Evolutionary conservation across 2,797 vertebrate species (phyloP).

Genomic region (Thalassophryne amazonica): DNA sequence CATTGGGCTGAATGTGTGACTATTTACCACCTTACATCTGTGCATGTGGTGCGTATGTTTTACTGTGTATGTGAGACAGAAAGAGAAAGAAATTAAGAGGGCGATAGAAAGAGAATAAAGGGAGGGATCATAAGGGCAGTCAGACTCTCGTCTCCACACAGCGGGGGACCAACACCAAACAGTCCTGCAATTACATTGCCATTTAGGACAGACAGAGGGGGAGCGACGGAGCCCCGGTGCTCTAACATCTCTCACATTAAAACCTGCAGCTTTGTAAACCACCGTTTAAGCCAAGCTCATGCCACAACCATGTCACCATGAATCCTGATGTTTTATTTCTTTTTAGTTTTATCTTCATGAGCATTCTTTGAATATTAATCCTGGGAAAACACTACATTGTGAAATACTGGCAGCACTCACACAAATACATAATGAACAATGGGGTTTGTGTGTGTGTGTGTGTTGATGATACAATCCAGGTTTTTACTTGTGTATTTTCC

Average conservation of each 20-base stretch:
- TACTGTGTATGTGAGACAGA: conserved; percentile 11
- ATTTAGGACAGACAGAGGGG: conserved; percentile 51
- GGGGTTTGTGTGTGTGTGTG: no score
- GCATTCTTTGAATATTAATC: no score
- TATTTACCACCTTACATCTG: conserved; percentile 44
- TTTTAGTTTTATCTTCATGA: no score
- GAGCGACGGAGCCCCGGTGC: conserved; percentile 22
- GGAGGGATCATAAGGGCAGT: conserved; percentile 51
- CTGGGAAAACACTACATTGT: no score
- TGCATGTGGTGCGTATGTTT: conserved; percentile 7
- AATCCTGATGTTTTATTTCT: conserved; percentile 3
- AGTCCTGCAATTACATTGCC: conserved; percentile 68
- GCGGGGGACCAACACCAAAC: conserved; percentile 49
- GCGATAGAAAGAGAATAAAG: conserved; percentile 15
- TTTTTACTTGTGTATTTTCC: no score
- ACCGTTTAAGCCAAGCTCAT: conserved; percentile 18
- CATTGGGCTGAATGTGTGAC: conserved; percentile 51
- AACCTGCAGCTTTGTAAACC: conserved; percentile 11
- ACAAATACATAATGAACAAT: no score
- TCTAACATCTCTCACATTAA: conserved; percentile 19
- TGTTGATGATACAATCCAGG: no score
- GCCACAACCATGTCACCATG: conserved; percentile 3
- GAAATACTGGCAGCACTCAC: no score
- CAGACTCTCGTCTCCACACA: conserved; percentile 60
- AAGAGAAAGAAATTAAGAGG: conserved; percentile 5